phyloP scores from a whole-genome alignment of 2,797 vertebrate species.

The Rhincodon typus region DNA sequence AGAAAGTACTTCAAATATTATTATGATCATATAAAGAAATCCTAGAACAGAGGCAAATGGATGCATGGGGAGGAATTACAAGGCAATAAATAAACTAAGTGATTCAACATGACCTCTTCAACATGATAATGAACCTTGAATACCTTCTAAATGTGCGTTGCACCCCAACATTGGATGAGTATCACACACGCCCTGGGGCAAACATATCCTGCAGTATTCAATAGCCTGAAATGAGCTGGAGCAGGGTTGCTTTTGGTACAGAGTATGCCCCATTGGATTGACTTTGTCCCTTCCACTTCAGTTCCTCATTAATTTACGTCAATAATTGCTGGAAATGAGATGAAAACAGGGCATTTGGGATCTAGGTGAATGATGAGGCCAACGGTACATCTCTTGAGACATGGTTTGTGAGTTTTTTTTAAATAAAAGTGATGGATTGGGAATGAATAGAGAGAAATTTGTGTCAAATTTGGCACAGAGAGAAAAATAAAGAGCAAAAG shows the following conservation, averaged over 20 bases:
- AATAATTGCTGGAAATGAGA: neutral
- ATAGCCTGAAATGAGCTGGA: neutral
- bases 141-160: neutral
- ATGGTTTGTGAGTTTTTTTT: neutral
- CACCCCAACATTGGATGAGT: neutral
- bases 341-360: neutral
- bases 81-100: neutral
- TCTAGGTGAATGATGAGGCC: neutral
- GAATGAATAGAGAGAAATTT: neutral
- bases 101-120: neutral
- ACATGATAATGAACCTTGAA: neutral
- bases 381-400: neutral
- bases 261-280: neutral
- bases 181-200: neutral
- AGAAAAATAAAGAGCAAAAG: neutral
- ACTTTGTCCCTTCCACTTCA: neutral
- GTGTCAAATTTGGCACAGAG: neutral
- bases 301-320: neutral
- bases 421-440: neutral
- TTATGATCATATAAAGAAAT: neutral
- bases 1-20: constrained; percentile 7
- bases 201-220: neutral
- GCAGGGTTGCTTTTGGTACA: neutral
- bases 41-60: neutral
- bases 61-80: neutral